Evolutionary conservation across 2,797 vertebrate species (phyloP).

Genomic region (Danionella dracula): DNA sequence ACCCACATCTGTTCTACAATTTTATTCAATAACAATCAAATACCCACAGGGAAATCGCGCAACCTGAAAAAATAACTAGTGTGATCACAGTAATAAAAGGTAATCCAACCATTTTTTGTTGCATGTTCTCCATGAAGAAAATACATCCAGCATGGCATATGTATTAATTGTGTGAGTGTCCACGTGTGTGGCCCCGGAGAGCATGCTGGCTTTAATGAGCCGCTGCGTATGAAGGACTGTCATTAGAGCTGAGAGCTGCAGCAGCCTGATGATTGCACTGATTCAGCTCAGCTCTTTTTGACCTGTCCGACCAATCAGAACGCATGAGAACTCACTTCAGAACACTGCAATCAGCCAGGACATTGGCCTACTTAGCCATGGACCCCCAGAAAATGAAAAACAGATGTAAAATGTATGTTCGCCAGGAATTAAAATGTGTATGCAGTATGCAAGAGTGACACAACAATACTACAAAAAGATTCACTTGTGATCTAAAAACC

Average conservation of each 20-base stretch:
- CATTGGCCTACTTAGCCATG: conserved; percentile 26
- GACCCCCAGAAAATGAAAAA: conserved; percentile 26
- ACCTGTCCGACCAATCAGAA: conserved; percentile 66
- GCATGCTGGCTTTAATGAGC: conserved; percentile 61
- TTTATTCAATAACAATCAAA: too few species aligned
- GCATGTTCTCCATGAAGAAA: not conserved
- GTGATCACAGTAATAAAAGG: too few species aligned
- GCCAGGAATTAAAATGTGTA: not conserved
- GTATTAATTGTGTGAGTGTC: conserved; percentile 17
- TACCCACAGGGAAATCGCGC: too few species aligned
- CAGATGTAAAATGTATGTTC: not conserved
- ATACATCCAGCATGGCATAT: not conserved
- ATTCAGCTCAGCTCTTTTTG: conserved; percentile 65
- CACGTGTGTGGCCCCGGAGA: conserved; percentile 27
- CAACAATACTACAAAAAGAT: too few species aligned
- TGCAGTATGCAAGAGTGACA: not conserved
- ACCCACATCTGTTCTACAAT: too few species aligned
- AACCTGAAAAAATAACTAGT: too few species aligned
- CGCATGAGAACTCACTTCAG: conserved; percentile 56
- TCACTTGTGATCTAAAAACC: too few species aligned
- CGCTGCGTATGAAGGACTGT: conserved; percentile 70
- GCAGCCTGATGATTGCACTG: conserved; percentile 71
- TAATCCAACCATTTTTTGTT: too few species aligned
- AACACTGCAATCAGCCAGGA: conserved; percentile 64
- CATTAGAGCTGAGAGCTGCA: conserved; percentile 67